Evolutionary conservation across 2,113 vertebrate genomes (phyloP).

Genomic region (Delphinapterus leucas): DNA sequence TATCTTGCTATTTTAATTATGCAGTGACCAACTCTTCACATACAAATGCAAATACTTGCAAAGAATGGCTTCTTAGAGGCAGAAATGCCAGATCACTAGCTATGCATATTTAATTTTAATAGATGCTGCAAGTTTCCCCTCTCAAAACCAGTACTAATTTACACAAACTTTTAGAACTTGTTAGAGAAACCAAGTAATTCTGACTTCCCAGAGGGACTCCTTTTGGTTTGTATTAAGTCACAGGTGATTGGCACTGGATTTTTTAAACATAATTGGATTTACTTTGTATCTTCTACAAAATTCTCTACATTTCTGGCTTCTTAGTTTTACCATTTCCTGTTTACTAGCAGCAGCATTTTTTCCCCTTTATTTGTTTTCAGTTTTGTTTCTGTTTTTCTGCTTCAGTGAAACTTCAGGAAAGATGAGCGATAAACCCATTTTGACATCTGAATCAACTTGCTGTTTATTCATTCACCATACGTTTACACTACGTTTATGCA

Average conservation of each 20-base stretch:
- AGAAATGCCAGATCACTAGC: not conserved
- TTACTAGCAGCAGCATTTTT: not conserved
- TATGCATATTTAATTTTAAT: not conserved
- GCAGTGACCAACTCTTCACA: not conserved
- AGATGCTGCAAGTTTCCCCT: not conserved
- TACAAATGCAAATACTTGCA: not conserved
- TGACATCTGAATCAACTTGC: not conserved
- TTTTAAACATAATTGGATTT: constrained; percentile 3
- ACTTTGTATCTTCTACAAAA: constrained; percentile 12
- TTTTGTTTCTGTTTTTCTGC: not conserved
- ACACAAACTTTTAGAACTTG: not conserved
- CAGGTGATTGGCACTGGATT: not conserved
- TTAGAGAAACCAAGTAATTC: constrained; percentile 14
- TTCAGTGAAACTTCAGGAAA: not conserved
- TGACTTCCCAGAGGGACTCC: not conserved
- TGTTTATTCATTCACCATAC: not conserved
- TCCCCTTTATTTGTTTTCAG: not conserved
- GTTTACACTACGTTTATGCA: not conserved
- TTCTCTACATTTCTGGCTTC: not conserved
- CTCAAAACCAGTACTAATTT: not conserved
- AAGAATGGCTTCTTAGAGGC: not conserved
- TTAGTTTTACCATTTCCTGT: not conserved
- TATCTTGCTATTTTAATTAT: not conserved
- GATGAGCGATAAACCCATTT: not conserved
- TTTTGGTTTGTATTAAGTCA: constrained; percentile 20